phyloP scores from a whole-genome alignment of 1,140 invertebrate species.

The Neodiprion lecontei region DNA sequence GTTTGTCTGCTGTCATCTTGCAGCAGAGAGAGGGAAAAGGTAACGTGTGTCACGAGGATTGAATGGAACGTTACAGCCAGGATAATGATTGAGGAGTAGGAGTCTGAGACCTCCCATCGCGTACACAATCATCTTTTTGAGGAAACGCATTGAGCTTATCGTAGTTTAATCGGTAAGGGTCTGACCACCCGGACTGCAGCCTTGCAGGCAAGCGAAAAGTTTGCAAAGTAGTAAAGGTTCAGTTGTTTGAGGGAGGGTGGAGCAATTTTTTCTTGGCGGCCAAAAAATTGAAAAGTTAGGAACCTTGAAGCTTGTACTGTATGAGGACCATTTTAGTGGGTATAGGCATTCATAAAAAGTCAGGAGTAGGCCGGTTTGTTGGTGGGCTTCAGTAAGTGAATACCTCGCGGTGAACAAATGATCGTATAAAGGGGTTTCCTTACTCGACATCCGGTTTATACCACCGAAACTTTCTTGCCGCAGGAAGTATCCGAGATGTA shows the following conservation, averaged over 20 bases:
- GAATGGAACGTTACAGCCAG: background rate
- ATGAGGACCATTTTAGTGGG: too few relatives aligned
- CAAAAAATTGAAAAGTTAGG: too few relatives aligned
- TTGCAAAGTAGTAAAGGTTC: too few relatives aligned
- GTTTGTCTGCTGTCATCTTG: background rate
- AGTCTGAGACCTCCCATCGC: background rate
- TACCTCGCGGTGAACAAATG: background rate
- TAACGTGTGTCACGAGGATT: too few relatives aligned
- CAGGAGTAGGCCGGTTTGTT: background rate
- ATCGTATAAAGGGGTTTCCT: slow-evolving; percentile 7
- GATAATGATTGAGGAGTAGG: background rate
- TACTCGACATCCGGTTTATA: slow-evolving; percentile 1
- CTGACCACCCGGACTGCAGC: too few relatives aligned
- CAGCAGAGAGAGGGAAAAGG: background rate
- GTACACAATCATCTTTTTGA: background rate
- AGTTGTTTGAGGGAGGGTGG: too few relatives aligned
- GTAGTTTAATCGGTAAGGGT: background rate
- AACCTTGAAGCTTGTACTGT: too few relatives aligned
- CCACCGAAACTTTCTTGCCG: background rate
- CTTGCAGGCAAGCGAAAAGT: too few relatives aligned
- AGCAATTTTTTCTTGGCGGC: too few relatives aligned
- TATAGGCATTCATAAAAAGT: too few relatives aligned
- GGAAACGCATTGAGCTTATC: background rate
- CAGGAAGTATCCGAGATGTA: background rate
- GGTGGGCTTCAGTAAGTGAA: slow-evolving; percentile 1